Evolutionary conservation across 2,113 vertebrate species (phyloP), one percentile per base, ranked within the genome.

Genomic region (Dasyornis broadbenti): DNA sequence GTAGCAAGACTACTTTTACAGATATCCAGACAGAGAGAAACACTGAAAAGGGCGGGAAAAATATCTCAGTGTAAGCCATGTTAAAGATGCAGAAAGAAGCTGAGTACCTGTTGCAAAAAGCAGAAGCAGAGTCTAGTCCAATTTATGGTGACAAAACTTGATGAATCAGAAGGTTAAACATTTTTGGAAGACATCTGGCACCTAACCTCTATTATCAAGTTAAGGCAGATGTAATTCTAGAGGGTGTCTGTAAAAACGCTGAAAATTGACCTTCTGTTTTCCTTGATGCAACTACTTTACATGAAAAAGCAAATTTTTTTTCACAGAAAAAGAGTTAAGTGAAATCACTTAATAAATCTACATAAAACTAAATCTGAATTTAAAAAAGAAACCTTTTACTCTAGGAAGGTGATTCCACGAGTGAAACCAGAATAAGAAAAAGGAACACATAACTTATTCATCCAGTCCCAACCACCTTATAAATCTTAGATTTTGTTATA

Each of bases 41-140:
- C 53, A 65, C 70, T 80, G 82, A 73, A 85, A 94, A 92, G 31
- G 73, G n/a, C 31, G 91, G 53, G 66, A 95, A 96, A 94, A 92
- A 84, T 84, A 84, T 64, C 84, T 94, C 59, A 69, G 64, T 63
- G 33, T n/a, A 75, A 92, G 89, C 35, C 22, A 53, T 86, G 93
- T 90, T 47, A 93, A 94, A 86, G 83, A 91, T 68, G 47, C 42
- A 82, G 65, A 96, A 96, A 69, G 49, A 82, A 93, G 53, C 6
- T 72, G 54, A 91, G 85, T 21, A 93, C 26, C 39, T 85, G 28
- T 72, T 89, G 70, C 6, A 6, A 57, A 88, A 89, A 89, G 27
- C 9, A 68, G 68, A 93, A 68, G 35, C 6, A 28, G 9, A 72
- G 75, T 71, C 53, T 28, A 33, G 30, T 78, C 57, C 26, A 76